Conservation (phyloP, 1,140 invertebrate genomes). For the Aethina tumida region DNA sequence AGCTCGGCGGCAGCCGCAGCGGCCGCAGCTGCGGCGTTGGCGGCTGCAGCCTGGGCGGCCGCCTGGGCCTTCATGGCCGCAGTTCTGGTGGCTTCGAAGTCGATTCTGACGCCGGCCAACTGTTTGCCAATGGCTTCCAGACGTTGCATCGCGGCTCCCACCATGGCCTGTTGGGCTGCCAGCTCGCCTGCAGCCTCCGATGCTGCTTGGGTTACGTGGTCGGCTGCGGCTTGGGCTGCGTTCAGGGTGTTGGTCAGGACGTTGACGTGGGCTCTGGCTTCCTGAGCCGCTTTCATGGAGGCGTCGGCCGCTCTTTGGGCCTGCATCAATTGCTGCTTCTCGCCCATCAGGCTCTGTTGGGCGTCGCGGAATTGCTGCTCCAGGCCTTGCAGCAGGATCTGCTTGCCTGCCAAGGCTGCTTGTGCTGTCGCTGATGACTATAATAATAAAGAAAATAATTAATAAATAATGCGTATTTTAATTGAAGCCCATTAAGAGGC, state of each 20-base stretch:
- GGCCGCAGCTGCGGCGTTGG: conserved; percentile 43
- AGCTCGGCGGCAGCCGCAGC: conserved; percentile 39
- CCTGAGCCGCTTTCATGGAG: conserved; percentile 51
- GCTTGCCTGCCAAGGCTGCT: conserved; percentile 56
- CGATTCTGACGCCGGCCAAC: conserved; percentile 50
- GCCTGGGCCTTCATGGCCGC: conserved; percentile 52
- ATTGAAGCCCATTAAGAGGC: no score
- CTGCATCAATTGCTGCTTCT: conserved; percentile 54
- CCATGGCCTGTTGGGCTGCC: conserved; percentile 60
- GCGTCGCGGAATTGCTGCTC: conserved; percentile 58
- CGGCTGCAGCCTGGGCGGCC: conserved; percentile 41
- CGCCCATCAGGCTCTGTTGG: conserved; percentile 48
- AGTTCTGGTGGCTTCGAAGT: conserved; percentile 53
- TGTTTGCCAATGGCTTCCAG: conserved; percentile 50
- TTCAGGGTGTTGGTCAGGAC: conserved; percentile 47
- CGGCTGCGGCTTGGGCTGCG: conserved; percentile 54
- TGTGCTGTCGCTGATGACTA: conserved; percentile 53
- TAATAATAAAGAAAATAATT: conserved; percentile 6
- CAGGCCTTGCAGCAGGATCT: conserved; percentile 47
- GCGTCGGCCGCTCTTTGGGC: conserved; percentile 53
- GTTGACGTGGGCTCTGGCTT: conserved; percentile 54
- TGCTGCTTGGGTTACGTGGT: conserved; percentile 53
- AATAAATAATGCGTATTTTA: no score
- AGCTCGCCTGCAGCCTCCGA: conserved; percentile 55
- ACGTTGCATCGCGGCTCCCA: conserved; percentile 52